Conservation (phyloP, 2,797 vertebrate genomes). For the Borostomias antarcticus region DNA sequence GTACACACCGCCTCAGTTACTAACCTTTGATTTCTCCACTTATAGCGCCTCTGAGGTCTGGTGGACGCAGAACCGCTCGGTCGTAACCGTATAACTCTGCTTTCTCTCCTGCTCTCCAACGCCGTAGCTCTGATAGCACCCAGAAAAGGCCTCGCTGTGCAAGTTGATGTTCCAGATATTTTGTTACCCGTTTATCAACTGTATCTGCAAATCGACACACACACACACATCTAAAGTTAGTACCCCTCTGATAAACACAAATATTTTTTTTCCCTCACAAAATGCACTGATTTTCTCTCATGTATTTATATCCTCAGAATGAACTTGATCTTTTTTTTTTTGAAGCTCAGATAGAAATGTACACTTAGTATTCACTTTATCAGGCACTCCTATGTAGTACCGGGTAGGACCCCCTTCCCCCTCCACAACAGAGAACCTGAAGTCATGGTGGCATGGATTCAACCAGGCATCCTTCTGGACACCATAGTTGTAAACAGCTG, state of each 20-base stretch:
- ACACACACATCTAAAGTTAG: background rate
- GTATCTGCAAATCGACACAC: background rate
- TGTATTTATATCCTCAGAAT: slow-evolving; percentile 64
- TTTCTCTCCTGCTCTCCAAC: slow-evolving; percentile 43
- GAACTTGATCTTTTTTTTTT: slow-evolving; percentile 50
- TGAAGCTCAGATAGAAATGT: slow-evolving; percentile 26
- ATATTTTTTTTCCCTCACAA: slow-evolving; percentile 40
- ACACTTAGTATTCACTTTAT: slow-evolving; percentile 8
- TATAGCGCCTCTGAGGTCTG: slow-evolving; percentile 16
- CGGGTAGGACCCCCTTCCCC: too few species aligned
- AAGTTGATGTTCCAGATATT: slow-evolving; percentile 16
- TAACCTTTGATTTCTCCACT: slow-evolving; percentile 39
- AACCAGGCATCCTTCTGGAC: too few species aligned
- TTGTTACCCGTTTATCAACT: slow-evolving; percentile 43
- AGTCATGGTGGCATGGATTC: background rate
- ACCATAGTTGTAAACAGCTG: too few species aligned
- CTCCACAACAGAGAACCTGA: background rate
- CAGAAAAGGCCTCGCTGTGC: slow-evolving; percentile 13
- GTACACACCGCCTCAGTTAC: slow-evolving; percentile 61
- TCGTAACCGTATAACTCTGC: slow-evolving; percentile 41
- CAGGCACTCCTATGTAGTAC: background rate
- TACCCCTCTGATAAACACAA: slow-evolving; percentile 10
- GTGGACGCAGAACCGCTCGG: slow-evolving; percentile 4
- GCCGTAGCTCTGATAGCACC: slow-evolving; percentile 31
- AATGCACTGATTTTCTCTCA: slow-evolving; percentile 77